These are phyloP conservation scores for Metaphire vulgaris DNA, from an alignment of 1,140 invertebrate genomes.

Conservation along the genomic window DNA sequence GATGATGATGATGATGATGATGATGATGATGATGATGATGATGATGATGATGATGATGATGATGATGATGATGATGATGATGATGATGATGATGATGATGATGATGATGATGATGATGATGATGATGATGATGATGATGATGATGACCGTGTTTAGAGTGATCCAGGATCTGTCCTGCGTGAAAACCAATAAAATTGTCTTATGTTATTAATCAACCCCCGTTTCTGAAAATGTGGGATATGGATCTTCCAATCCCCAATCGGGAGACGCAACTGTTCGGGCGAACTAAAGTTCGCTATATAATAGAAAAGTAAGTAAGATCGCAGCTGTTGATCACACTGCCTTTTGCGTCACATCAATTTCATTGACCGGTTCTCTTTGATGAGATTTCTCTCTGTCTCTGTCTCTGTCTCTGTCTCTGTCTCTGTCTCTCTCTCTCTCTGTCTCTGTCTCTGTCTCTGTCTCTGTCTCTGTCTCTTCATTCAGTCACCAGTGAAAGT, in stretches of 20 bases:
- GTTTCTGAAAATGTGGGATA: no score
- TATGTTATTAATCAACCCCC: no score
- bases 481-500: no score
- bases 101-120: conserved; percentile 25
- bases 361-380: no score
- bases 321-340: no score
- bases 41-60: conserved; percentile 13
- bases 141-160: conserved; percentile 15
- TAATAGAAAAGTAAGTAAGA: no score
- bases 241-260: no score
- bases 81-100: conserved; percentile 29
- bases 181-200: no score
- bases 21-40: conserved; percentile 16
- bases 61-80: conserved; percentile 10
- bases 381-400: neutral
- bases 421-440: neutral
- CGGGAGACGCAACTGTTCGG: no score
- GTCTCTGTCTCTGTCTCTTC: neutral
- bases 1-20: conserved; percentile 18
- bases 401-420: conserved; percentile 1
- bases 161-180: no score
- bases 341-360: no score
- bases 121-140: conserved; percentile 29
- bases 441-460: neutral
- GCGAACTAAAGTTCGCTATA: no score